Evolutionary conservation across 2,797 vertebrate genomes (phyloP).

Genomic region (Cossypha caffra): DNA sequence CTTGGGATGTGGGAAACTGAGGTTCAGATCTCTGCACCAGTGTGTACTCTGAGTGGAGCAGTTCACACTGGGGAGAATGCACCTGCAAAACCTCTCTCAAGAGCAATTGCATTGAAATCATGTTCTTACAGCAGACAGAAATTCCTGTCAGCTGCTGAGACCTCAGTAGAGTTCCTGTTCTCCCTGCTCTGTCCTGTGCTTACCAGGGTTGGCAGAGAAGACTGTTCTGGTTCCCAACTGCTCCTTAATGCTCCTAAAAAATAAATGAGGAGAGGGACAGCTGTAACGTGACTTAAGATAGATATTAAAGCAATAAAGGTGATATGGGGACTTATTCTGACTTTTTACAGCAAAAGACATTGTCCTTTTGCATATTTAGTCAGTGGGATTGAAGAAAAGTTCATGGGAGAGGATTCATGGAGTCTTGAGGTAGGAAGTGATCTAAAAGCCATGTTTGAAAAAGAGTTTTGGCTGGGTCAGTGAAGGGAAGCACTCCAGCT

Average conservation of each 20-base stretch:
- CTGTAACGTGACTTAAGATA: no score
- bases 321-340: not conserved
- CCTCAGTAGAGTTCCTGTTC: not conserved
- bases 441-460: conserved; percentile 11
- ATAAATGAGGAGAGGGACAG: not conserved
- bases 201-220: not conserved
- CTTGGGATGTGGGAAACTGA: conserved; percentile 62
- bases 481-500: conserved; percentile 37
- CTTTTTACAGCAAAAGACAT: not conserved
- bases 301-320: not conserved
- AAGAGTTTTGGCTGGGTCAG: not conserved
- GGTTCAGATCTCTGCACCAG: conserved; percentile 46
- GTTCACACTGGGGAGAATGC: not conserved
- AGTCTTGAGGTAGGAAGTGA: conserved; percentile 17
- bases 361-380: not conserved
- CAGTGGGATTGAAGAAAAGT: not conserved
- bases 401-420: not conserved
- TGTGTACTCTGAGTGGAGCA: not conserved
- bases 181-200: not conserved
- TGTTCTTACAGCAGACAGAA: not conserved
- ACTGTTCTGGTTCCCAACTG: not conserved
- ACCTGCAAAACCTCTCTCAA: not conserved
- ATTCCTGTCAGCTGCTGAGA: accelerated
- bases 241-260: not conserved
- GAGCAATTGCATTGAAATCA: not conserved